These are phyloP conservation scores for Fistularia commersonii DNA, from an alignment of 2,797 vertebrate species.

Conservation along the genomic window DNA sequence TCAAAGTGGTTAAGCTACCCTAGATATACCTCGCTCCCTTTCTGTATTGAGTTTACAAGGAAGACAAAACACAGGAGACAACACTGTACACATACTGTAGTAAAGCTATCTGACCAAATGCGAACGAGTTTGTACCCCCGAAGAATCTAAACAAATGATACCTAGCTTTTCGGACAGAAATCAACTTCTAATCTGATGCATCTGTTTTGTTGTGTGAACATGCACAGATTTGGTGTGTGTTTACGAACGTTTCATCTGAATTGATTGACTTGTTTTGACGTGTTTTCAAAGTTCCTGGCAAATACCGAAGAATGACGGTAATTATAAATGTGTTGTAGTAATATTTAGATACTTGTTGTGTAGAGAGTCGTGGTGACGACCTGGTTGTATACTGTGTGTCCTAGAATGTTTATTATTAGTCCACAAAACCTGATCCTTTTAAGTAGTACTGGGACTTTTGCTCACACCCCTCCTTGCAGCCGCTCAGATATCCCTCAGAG, in stretches of 20 bases:
- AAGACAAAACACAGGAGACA: no score
- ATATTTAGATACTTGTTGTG: conserved; percentile 16
- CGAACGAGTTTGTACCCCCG: no score
- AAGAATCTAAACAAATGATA: no score
- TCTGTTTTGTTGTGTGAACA: no score
- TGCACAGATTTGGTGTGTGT: no score
- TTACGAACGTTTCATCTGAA: no score
- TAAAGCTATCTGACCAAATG: no score
- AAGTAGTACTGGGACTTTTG: conserved; percentile 18
- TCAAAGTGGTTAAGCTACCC: not conserved
- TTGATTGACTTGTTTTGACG: conserved; percentile 29
- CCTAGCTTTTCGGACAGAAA: no score
- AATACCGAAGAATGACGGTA: conserved; percentile 67
- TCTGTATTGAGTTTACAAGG: no score
- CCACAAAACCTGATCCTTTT: conserved; percentile 38
- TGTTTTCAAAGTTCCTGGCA: conserved; percentile 40
- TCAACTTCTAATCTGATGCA: no score
- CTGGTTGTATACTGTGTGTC: conserved; percentile 22
- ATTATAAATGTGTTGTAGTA: conserved; percentile 34
- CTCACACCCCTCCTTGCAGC: conserved; percentile 28
- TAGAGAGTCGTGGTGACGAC: conserved; percentile 20
- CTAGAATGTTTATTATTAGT: conserved; percentile 44
- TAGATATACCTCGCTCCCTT: not conserved
- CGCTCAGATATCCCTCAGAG: conserved; percentile 16
- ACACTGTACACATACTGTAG: no score